Percentiles rank a stretch among this genome's conserved stretches.
Evolutionary conservation across 2,888 invertebrate genomes (phyloP).

Genomic region (Pharmacophagus antenor): DNA sequence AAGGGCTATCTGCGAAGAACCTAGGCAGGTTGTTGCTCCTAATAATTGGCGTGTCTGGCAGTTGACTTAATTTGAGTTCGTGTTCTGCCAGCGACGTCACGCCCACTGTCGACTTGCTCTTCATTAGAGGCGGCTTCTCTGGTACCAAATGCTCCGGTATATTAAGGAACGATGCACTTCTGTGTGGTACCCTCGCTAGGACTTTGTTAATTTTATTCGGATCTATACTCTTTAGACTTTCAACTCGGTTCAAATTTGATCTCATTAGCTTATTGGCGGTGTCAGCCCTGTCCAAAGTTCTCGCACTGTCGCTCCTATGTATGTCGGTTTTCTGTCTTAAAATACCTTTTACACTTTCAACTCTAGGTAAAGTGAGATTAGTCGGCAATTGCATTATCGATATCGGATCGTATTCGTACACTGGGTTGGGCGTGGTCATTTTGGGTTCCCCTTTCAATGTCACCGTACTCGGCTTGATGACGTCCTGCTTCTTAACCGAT

Average conservation of each 20-base stretch:
- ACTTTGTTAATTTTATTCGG: slow-evolving; percentile 68
- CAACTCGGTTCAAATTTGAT: slow-evolving; percentile 63
- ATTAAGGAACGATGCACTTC: slow-evolving; percentile 75
- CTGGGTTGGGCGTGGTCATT: slow-evolving; percentile 61
- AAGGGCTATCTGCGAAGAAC: slow-evolving; percentile 70
- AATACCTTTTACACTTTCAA: slow-evolving; percentile 71
- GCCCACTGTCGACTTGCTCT: slow-evolving; percentile 71
- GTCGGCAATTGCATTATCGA: slow-evolving; percentile 60
- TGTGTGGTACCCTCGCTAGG: slow-evolving; percentile 66
- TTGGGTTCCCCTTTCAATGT: slow-evolving; percentile 72
- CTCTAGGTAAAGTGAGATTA: slow-evolving; percentile 59
- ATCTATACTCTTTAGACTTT: slow-evolving; percentile 70
- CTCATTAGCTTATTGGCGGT: slow-evolving; percentile 51
- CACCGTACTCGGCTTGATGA: slow-evolving; percentile 68
- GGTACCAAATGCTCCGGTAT: slow-evolving; percentile 68
- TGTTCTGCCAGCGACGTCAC: slow-evolving; percentile 52
- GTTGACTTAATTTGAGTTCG: slow-evolving; percentile 60
- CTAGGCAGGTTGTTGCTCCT: slow-evolving; percentile 71
- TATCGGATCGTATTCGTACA: slow-evolving; percentile 69
- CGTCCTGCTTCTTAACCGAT: slow-evolving; percentile 63
- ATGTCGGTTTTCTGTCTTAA: slow-evolving; percentile 52
- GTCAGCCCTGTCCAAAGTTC: slow-evolving; percentile 61
- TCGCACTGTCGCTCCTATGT: slow-evolving; percentile 65
- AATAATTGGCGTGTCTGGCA: slow-evolving; percentile 75
- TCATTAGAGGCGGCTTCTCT: slow-evolving; percentile 64